phyloP scores from a whole-genome alignment of 1,140 invertebrate genomes.

The Tyrophagus putrescentiae region DNA sequence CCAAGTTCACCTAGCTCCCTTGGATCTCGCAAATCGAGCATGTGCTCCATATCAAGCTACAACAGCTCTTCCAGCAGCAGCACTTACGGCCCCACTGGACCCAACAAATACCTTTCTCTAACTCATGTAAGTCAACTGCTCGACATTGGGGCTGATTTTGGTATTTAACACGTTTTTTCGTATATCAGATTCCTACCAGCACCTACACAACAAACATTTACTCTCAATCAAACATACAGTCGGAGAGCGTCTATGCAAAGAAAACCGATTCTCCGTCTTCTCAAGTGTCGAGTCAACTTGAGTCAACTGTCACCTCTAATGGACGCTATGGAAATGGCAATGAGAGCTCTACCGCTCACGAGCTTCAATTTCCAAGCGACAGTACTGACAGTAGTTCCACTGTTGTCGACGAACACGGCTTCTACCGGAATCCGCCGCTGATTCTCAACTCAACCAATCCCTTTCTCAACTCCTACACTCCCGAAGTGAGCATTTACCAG shows the following conservation, averaged over 20 bases:
- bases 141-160: not conserved
- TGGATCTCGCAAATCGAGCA: conserved; percentile 76
- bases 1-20: conserved; percentile 47
- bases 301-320: no score
- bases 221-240: no score
- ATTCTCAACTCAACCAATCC: conserved; percentile 1
- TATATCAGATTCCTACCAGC: conserved; percentile 1
- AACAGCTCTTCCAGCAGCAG: conserved; percentile 27
- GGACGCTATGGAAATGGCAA: conserved; percentile 3
- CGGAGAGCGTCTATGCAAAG: not conserved
- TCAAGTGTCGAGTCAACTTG: not conserved
- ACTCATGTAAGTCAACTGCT: not conserved
- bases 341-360: not conserved
- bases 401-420: not conserved
- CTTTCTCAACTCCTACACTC: not conserved
- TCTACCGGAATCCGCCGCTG: not conserved
- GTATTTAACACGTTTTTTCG: not conserved
- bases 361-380: conserved; percentile 6
- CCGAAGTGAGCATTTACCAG: not conserved
- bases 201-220: no score
- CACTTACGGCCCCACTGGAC: conserved; percentile 5
- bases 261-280: not conserved
- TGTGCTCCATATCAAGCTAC: conserved; percentile 58
- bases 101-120: conserved; percentile 7
- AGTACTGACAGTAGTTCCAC: not conserved